Evolutionary conservation across 2,888 invertebrate species (phyloP), one percentile per base, ranked within the genome.

Genomic region (Acanthopleura granulata): DNA sequence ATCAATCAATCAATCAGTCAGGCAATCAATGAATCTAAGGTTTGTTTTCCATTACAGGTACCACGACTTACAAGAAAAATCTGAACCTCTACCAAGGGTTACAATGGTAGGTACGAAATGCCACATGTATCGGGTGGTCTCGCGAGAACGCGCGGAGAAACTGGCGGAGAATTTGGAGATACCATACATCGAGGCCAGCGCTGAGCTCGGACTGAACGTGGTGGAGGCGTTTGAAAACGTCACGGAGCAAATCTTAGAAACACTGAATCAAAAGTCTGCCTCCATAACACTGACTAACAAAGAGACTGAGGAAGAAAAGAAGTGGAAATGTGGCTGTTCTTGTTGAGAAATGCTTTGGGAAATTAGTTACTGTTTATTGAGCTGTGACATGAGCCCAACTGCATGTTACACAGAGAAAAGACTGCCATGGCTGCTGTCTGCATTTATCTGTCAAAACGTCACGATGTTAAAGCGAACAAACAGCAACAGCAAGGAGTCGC

Each of bases 321-420:
- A 66, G 25, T 66, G 66, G 66, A 66, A 66, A 25, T 66, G 22
- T 66, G 16, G 29, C 66, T 66, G 66, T 66, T 16, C 25, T 66
- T 66, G 66, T 25, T 66, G 66, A 66, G 4, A 27, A 57, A 40
- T 40, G 9, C 9, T 40, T 3, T 40, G 9, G 9, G 40, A 40
- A 40, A 40, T 9, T 9, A n/a, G 40, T 40, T 3, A 9, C 40
- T 40, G 40, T 40, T 40, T 40, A 40, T 40, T 40, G 40, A 40
- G 40, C 40, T 6, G 4, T 40, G 40, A 40, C 40, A 9, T 40
- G 40, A 40, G 9, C 40, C 40, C 40, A 9, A 40, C 9, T 40
- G 40, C 40, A 6, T 40, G 4, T 40, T 40, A 6, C 9, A 40
- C 9, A 40, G 40, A 9, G 9, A 40, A 40, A 40, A 40, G 3